Evolutionary conservation across 2,888 invertebrate species (phyloP), one percentile per base, ranked within the genome.

Genomic region (Synanthedon myopaeformis): DNA sequence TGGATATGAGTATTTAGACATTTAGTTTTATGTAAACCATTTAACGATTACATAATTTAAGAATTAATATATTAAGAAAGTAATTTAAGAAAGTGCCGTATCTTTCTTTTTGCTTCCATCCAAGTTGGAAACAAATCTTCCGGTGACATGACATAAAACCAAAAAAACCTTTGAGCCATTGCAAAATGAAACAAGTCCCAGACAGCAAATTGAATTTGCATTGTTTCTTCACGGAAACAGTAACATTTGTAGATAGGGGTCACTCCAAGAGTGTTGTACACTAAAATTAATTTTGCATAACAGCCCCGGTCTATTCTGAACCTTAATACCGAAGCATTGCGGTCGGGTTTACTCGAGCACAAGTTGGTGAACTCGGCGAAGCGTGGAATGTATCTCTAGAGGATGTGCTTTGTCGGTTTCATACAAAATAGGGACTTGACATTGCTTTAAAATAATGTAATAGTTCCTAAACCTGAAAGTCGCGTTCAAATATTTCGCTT

Each of bases 311-410:
- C 6, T 13, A 48, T 12, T 4, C 49, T 55, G 49, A 45, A 50
- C 55, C 51, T 54, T 60, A 57, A 28, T 8, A 10, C 48, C 2
- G 4, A 14, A 52, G 52, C 23, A 45, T 57, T 56, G 49, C 19
- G 49, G 41, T 51, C 49, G 52, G 48, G 54, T 45, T 57, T 53
- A 51, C 23, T n/a, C 13, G 13, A 57, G 54, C 52, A 53, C 49
- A 28, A n/a, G 14, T 17, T 49, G 13, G 45, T 42, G 49, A 51
- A 57, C 52, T 51, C 58, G 58, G 53, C 54, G 55, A 58, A 58
- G 57, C 59, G 49, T 54, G 50, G 53, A 58, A 59, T 61, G 57
- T 61, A 56, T 55, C 61, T 55, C 59, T 50, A 8, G 61, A 56
- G 61, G 55, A 56, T 54, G 54, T 55, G 53, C 55, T 57, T 57